phyloP scores from a whole-genome alignment of 1,140 invertebrate genomes.

The Magallana angulata region DNA sequence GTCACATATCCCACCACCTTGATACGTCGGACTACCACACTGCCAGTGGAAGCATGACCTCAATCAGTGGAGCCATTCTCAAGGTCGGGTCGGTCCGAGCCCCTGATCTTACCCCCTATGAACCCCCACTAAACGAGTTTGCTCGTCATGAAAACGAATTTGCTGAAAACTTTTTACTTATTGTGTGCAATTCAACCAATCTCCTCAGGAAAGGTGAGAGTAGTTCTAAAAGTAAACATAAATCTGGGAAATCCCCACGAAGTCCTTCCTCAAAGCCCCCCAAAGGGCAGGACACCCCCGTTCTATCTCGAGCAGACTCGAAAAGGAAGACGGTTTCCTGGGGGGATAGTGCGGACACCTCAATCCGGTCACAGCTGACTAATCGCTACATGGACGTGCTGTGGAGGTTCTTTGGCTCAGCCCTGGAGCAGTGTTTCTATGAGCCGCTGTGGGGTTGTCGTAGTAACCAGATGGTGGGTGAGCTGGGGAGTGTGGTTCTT shows the following conservation, averaged over 20 bases:
- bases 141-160: conserved; percentile 75
- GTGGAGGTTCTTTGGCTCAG: conserved; percentile 75
- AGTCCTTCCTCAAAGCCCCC: conserved; percentile 60
- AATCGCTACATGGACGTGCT: conserved; percentile 74
- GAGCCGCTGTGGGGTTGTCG: conserved; percentile 72
- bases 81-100: conserved; percentile 69
- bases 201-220: conserved; percentile 72
- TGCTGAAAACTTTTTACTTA: conserved; percentile 76
- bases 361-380: conserved; percentile 72
- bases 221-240: conserved; percentile 55
- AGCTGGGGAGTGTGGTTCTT: conserved; percentile 70
- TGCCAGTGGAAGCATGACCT: conserved; percentile 71
- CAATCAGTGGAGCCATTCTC: conserved; percentile 69
- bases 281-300: conserved; percentile 68
- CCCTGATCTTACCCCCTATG: conserved; percentile 71
- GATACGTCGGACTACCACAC: conserved; percentile 75
- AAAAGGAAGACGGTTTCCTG: conserved; percentile 77
- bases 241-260: conserved; percentile 49
- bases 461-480: conserved; percentile 60
- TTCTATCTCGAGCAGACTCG: conserved; percentile 71
- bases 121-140: conserved; percentile 74
- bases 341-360: conserved; percentile 76
- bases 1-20: conserved; percentile 47
- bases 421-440: conserved; percentile 73
- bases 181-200: conserved; percentile 77